Percentiles rank a stretch among this genome's conserved stretches.
These are phyloP conservation scores for Drosophila arizonae DNA, from an alignment of 1,140 invertebrate genomes.

Conservation along the genomic window DNA sequence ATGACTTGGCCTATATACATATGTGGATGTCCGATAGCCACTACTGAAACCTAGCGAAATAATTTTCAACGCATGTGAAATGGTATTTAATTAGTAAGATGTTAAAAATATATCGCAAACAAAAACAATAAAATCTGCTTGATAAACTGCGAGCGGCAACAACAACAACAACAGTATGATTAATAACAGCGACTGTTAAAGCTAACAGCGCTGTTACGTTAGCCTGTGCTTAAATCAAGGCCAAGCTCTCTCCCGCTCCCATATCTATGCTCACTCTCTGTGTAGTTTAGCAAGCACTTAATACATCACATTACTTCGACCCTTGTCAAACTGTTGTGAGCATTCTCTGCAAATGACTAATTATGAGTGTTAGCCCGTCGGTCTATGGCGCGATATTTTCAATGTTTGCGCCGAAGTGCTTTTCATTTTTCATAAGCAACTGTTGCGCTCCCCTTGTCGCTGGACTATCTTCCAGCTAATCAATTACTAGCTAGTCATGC, in stretches of 20 bases:
- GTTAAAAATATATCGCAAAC: conserved; percentile 53
- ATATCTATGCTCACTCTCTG: background rate
- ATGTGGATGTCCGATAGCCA: conserved; percentile 2
- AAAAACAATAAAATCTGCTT: conserved; percentile 1
- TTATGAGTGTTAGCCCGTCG: conserved; percentile 25
- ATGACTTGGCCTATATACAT: conserved; percentile 25
- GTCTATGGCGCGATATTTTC: conserved; percentile 54
- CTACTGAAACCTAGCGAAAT: conserved; percentile 42
- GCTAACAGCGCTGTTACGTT: conserved; percentile 28
- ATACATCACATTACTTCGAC: background rate
- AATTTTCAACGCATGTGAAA: conserved; percentile 45
- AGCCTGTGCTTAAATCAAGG: conserved; percentile 26
- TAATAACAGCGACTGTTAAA: conserved; percentile 24
- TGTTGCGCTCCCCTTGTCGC: conserved; percentile 28
- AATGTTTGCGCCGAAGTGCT: conserved; percentile 28
- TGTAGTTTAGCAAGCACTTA: conserved; percentile 23
- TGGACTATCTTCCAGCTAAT: conserved; percentile 37
- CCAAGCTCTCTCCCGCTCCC: conserved; percentile 39
- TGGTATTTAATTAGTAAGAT: conserved; percentile 66
- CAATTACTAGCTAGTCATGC: conserved; percentile 52
- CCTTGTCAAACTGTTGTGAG: conserved; percentile 21
- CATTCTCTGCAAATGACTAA: conserved; percentile 56
- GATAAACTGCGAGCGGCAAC: conserved; percentile 1
- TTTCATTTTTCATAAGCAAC: background rate
- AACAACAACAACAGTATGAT: background rate